phyloP scores from a whole-genome alignment of 2,113 vertebrate species.

The Oceanites oceanicus region DNA sequence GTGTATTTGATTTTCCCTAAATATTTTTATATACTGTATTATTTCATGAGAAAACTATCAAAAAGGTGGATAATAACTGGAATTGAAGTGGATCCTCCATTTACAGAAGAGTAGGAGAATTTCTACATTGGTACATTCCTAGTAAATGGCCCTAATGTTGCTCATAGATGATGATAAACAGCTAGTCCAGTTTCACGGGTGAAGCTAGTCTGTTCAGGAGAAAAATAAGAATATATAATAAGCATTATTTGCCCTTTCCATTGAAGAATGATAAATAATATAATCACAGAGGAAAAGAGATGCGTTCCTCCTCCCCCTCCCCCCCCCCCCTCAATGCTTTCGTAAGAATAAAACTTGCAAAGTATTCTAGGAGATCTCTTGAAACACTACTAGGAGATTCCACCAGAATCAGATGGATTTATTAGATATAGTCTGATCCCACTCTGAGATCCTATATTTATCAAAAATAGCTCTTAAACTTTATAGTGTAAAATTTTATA shows the following conservation, averaged over 20 bases:
- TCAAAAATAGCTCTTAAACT: not conserved
- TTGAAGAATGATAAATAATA: not conserved
- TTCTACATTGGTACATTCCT: not conserved
- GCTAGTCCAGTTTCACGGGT: not conserved
- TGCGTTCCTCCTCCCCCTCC: too few species aligned
- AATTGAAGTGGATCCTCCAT: not conserved
- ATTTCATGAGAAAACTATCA: not conserved
- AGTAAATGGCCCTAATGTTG: not conserved
- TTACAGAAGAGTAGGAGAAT: not conserved
- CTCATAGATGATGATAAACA: not conserved
- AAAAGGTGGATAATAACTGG: not conserved
- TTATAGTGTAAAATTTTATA: not conserved
- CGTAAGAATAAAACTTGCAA: not conserved
- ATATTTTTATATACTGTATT: not conserved
- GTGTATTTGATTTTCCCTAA: not conserved
- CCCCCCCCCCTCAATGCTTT: too few species aligned
- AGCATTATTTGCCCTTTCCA: not conserved
- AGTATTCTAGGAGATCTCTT: not conserved
- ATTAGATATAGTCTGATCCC: not conserved
- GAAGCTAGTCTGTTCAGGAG: not conserved
- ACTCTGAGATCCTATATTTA: not conserved
- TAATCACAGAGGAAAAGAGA: not conserved
- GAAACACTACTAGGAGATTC: not conserved
- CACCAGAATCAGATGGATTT: not conserved
- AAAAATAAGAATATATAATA: not conserved